Conservation (phyloP, 2,888 invertebrate genomes). For the Cantharis flavilabris region DNA sequence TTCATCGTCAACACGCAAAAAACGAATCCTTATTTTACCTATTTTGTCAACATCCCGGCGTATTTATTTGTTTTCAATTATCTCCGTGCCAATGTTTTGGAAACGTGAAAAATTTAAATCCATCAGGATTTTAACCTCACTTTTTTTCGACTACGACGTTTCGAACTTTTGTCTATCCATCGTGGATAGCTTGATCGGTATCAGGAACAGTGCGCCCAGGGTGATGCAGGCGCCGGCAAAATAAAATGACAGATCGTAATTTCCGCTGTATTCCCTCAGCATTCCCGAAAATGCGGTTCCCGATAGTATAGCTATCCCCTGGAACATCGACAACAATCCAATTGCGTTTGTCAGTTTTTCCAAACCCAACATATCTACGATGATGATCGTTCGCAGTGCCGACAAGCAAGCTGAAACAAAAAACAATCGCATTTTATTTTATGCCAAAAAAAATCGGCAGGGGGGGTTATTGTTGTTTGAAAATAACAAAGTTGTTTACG, state of each 20-base stretch:
- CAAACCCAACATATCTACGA: slow-evolving; percentile 36
- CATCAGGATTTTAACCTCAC: not conserved
- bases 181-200: slow-evolving; percentile 23
- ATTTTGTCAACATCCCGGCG: not conserved
- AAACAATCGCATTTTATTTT: not conserved
- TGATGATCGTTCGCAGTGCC: slow-evolving; percentile 83
- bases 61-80: not conserved
- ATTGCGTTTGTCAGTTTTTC: slow-evolving; percentile 37
- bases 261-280: slow-evolving; percentile 69
- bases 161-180: slow-evolving; percentile 17
- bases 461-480: not conserved
- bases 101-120: not conserved
- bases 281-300: slow-evolving; percentile 71
- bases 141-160: not conserved
- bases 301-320: slow-evolving; percentile 32
- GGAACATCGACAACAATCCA: slow-evolving; percentile 35
- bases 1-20: not conserved
- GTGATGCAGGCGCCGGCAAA: slow-evolving; percentile 66
- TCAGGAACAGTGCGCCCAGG: slow-evolving; percentile 28
- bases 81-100: not conserved
- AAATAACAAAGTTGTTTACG: not conserved
- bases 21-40: not conserved
- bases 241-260: slow-evolving; percentile 78
- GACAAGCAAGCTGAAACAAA: slow-evolving; percentile 81
- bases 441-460: not conserved